phyloP scores from a whole-genome alignment of 2,888 invertebrate species.

The Iselma pallidipennis region DNA sequence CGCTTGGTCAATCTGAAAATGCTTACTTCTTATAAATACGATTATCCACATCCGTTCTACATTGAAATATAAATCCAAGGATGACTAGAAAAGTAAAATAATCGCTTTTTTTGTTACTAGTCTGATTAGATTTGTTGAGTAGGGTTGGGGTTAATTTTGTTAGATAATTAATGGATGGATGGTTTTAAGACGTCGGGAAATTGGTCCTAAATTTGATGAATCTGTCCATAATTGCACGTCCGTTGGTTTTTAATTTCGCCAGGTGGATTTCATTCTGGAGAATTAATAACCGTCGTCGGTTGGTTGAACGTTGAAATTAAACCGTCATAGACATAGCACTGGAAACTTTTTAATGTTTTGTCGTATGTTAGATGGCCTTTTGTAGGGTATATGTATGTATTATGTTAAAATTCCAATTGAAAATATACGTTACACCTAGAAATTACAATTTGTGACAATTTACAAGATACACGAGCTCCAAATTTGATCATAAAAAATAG shows the following conservation, averaged over 20 bases:
- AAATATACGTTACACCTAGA: background rate
- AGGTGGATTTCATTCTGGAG: background rate
- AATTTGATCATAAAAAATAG: conserved; percentile 35
- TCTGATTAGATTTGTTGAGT: background rate
- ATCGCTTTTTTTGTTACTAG: background rate
- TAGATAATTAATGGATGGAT: background rate
- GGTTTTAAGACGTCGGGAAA: background rate
- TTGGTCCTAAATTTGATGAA: background rate
- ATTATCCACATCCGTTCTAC: background rate
- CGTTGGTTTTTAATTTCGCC: background rate
- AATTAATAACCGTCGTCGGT: background rate
- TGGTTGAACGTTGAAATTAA: background rate
- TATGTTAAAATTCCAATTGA: background rate
- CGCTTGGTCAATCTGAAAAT: background rate
- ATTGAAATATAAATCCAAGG: background rate
- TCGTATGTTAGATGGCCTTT: background rate
- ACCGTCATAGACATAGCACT: background rate
- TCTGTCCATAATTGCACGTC: conserved; percentile 1
- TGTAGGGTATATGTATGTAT: background rate
- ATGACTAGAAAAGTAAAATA: background rate
- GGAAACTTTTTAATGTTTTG: background rate
- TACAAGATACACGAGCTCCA: conserved; percentile 29
- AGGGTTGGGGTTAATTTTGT: background rate
- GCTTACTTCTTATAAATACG: background rate
- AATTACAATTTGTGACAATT: conserved; percentile 28